Evolutionary conservation across 2,888 invertebrate species (phyloP).

Genomic region (Sphaerophoria taeniata): DNA sequence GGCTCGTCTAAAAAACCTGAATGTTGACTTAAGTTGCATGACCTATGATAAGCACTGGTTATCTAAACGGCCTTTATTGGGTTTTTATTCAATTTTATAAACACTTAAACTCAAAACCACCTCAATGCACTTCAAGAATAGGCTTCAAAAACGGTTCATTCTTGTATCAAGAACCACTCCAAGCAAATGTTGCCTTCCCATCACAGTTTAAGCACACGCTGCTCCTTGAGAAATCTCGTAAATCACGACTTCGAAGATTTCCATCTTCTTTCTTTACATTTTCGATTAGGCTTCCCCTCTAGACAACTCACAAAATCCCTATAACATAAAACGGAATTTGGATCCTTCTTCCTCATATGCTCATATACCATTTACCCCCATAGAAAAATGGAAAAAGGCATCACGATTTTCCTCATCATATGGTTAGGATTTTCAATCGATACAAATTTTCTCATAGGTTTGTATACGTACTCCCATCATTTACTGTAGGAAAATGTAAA

Average conservation of each 20-base stretch:
- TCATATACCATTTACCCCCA: not conserved
- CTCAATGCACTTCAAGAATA: too few species aligned
- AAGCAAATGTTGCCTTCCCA: not conserved
- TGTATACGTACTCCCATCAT: constrained; percentile 41
- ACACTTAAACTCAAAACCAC: too few species aligned
- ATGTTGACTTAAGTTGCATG: too few species aligned
- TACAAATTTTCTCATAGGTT: not conserved
- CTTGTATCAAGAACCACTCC: not conserved
- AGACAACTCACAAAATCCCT: not conserved
- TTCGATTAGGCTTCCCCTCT: too few species aligned
- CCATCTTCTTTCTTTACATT: too few species aligned
- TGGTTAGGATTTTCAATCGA: not conserved
- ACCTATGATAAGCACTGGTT: too few species aligned
- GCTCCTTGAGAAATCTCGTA: not conserved
- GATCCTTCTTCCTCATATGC: not conserved
- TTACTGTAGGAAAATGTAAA: not conserved
- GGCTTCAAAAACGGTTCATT: not conserved
- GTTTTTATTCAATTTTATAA: too few species aligned
- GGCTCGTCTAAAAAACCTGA: too few species aligned
- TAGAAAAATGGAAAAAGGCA: not conserved
- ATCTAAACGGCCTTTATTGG: too few species aligned
- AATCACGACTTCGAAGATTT: too few species aligned
- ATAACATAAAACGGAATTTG: constrained; percentile 1
- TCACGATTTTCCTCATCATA: not conserved
- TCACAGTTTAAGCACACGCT: not conserved